Conservation (phyloP, 2,888 invertebrate genomes). For the Mesorhabditis sp. region DNA sequence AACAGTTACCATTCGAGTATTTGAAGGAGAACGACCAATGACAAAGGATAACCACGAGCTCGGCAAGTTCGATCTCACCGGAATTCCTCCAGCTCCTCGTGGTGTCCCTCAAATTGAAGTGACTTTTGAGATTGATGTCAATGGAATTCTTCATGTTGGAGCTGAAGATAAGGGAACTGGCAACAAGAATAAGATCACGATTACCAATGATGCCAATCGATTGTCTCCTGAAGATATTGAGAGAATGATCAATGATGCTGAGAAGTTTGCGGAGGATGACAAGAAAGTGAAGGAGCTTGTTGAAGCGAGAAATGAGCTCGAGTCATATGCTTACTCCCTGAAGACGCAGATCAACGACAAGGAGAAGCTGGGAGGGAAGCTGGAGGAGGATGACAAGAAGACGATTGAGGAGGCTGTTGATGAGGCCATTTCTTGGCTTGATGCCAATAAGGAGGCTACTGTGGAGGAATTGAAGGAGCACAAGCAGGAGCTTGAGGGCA, state of each 20-base stretch:
- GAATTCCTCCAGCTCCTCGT: slow-evolving; percentile 63
- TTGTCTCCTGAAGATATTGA: slow-evolving; percentile 96
- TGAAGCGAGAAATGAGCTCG: slow-evolving; percentile 91
- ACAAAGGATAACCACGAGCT: slow-evolving; percentile 97
- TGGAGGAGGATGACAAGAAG: slow-evolving; percentile 80
- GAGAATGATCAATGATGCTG: slow-evolving; percentile 96
- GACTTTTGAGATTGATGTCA: slow-evolving; percentile 65
- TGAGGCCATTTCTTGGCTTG: slow-evolving; percentile 94
- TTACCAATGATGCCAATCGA: slow-evolving; percentile 87
- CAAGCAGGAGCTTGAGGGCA: slow-evolving; percentile 77
- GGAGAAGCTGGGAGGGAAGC: slow-evolving; percentile 85
- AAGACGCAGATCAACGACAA: slow-evolving; percentile 88
- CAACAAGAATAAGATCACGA: slow-evolving; percentile 95
- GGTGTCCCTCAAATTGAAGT: slow-evolving; percentile 60
- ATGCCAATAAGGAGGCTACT: slow-evolving; percentile 72
- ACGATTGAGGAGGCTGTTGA: slow-evolving; percentile 89
- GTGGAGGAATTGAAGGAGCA: slow-evolving; percentile 71
- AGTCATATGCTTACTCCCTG: slow-evolving; percentile 91
- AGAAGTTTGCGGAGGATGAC: slow-evolving; percentile 98
- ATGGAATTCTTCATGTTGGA: slow-evolving; percentile 69
- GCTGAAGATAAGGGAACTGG: slow-evolving; percentile 99
- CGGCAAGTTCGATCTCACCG: slow-evolving; percentile 82
- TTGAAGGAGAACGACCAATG: slow-evolving; percentile 98
- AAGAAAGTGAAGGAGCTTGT: slow-evolving; percentile 70
- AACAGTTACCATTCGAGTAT: slow-evolving; percentile 91